These are phyloP conservation scores for Amblyopsis hoosieri DNA, from an alignment of 2,797 vertebrate species.

Conservation along the genomic window DNA sequence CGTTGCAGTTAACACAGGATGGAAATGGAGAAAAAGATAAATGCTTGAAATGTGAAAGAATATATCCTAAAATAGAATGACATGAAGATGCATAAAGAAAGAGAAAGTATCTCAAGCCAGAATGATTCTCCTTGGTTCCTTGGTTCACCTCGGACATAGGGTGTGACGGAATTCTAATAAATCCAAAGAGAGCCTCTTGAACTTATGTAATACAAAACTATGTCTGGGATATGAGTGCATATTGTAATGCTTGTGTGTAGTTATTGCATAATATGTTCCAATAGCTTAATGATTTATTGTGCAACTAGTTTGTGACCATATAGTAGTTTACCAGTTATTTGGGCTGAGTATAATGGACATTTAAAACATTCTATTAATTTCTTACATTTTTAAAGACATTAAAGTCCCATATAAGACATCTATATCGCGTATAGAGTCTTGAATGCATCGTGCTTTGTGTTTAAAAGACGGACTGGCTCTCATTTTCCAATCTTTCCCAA, in stretches of 20 bases:
- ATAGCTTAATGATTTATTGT: neutral
- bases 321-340: too few relatives aligned
- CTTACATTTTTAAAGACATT: too few relatives aligned
- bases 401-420: too few relatives aligned
- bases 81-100: neutral
- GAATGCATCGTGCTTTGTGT: too few relatives aligned
- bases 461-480: too few relatives aligned
- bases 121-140: too few relatives aligned
- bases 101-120: too few relatives aligned
- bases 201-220: constrained; percentile 33
- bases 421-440: too few relatives aligned
- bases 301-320: neutral
- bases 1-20: constrained; percentile 44
- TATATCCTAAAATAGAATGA: neutral
- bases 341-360: too few relatives aligned
- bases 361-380: too few relatives aligned
- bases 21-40: neutral
- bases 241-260: constrained; percentile 17
- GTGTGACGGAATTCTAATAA: constrained; percentile 30
- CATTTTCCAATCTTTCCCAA: too few relatives aligned
- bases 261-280: neutral
- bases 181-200: constrained; percentile 38
- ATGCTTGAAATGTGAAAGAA: neutral
- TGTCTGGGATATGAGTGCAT: constrained; percentile 21
- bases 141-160: neutral